Evolutionary conservation across 2,113 vertebrate genomes (phyloP).

Genomic region (Rhipidura dahli): DNA sequence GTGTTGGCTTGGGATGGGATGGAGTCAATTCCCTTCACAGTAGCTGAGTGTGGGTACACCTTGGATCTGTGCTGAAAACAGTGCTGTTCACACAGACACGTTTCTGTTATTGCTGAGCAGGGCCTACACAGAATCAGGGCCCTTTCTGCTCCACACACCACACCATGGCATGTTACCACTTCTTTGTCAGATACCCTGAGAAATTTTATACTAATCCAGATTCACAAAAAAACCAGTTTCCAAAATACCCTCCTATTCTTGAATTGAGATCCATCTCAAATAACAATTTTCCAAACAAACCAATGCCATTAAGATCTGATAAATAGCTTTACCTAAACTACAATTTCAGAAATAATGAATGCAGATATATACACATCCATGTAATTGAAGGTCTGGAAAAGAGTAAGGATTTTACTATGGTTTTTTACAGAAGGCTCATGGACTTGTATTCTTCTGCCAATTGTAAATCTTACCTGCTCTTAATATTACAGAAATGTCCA

Average conservation of each 20-base stretch:
- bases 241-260: not conserved
- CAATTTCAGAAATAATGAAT: not conserved
- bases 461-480: not conserved
- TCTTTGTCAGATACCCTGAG: not conserved
- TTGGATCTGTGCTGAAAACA: not conserved
- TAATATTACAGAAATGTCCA: not conserved
- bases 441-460: not conserved
- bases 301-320: not conserved
- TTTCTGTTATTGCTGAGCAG: not conserved
- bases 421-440: not conserved
- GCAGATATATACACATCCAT: not conserved
- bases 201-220: not conserved
- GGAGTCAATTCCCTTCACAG: not conserved
- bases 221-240: not conserved
- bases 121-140: not conserved
- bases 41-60: accelerated
- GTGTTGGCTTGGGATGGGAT: not conserved
- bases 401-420: not conserved
- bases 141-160: not conserved
- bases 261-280: not conserved
- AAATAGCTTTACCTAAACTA: not conserved
- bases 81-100: not conserved
- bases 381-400: not conserved
- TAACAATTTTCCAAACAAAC: not conserved
- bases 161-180: not conserved